These are phyloP conservation scores for Oreochromis niloticus DNA, from an alignment of 2,113 vertebrate species.

Conservation along the genomic window DNA sequence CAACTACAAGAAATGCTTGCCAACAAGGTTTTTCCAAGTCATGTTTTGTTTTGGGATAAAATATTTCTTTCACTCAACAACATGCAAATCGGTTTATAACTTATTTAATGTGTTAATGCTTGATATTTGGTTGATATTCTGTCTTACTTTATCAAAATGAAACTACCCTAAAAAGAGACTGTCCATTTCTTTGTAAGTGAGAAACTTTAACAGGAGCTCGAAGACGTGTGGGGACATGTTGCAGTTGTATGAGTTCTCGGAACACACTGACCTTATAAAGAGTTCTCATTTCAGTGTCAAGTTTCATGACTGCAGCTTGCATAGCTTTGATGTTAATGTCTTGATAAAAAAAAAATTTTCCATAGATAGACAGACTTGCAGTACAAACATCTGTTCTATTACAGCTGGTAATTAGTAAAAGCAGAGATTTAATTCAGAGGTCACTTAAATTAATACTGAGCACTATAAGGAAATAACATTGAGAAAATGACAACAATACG, in stretches of 20 bases:
- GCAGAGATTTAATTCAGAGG: background rate
- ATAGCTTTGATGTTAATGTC: background rate
- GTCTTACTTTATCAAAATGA: background rate
- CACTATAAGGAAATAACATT: background rate
- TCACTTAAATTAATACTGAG: background rate
- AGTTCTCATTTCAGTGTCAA: background rate
- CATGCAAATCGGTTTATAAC: background rate
- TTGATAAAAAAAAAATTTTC: background rate
- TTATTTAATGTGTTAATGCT: background rate
- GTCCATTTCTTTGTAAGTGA: background rate
- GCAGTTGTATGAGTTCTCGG: background rate
- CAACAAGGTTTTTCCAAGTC: background rate
- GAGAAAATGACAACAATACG: background rate
- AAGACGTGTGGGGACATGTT: background rate
- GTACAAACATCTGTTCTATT: background rate
- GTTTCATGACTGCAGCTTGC: background rate
- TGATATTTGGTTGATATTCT: background rate
- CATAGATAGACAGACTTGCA: background rate
- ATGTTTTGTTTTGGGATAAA: background rate
- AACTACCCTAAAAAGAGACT: background rate
- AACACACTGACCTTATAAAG: background rate
- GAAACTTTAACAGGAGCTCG: background rate
- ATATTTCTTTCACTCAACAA: background rate
- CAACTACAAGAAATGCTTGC: background rate
- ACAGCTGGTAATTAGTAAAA: background rate